Base-by-base conservation (phyloP, 2,113 vertebrate species). In the Oryzias melastigma region DNA sequence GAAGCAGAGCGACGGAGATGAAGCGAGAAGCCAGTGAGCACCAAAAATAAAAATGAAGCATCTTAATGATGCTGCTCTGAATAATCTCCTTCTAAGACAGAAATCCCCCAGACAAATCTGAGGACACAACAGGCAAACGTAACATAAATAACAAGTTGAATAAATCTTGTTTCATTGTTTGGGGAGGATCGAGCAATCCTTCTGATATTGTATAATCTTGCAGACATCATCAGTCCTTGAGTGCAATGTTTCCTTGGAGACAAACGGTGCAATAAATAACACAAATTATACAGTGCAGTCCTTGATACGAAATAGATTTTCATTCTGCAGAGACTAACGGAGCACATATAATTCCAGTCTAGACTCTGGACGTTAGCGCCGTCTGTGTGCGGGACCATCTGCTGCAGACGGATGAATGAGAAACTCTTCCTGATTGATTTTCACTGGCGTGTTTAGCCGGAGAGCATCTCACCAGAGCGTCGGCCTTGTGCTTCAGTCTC, bases 401-500 rank as follows among this genome's bases (percentile, higher is more conserved):
- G 46, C 46, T 10, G 27, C 17, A 24, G 50, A 72, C 25, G 7
- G 59, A 29, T 61, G 29, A 55, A 22, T 52, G 48, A 41, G 45
- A 17, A 17, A 50, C 10, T 18, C 20, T 19, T 5, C 16, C 45
- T 44, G 43, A 64, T 42, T 60, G 49, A 58, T 67, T 52, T 35
- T 44, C 27, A 45, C 40, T 19, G 22, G 12, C 48, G 20, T 50
- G 19, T 16, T 52, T 27, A 44, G 43, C 29, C 14, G 6, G n/a
- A 20, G 40, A 40, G 27, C 62, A 29, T 90, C 92, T 55, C 93
- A 98, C 95, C 95, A 98, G 80, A 65, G 95, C 95, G 40, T 98
- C 96, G 18, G 96, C 96, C 90, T 96, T 97, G 92, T 98, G 96
- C 87, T 98, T 98, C 53, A 98, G 89, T 77, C 94, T 94, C 92